Conservation (phyloP, 2,888 invertebrate genomes). For the Lepidocyrtinus sp. region DNA sequence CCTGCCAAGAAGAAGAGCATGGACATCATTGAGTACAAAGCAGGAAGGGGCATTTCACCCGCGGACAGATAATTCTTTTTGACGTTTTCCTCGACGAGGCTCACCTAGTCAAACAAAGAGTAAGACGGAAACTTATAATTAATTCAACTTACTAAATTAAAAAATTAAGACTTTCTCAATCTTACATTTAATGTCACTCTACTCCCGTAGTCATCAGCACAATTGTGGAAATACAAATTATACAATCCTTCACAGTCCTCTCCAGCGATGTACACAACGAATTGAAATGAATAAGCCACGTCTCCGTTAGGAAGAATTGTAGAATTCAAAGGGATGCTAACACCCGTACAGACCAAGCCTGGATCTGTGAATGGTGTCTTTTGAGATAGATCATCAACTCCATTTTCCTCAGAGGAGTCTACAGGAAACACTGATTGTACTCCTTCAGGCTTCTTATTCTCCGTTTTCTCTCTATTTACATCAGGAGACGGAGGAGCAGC, state of each 20-base stretch:
- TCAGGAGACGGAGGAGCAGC: too few species aligned
- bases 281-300: constrained; percentile 73
- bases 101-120: constrained; percentile 76
- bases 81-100: constrained; percentile 87
- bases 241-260: constrained; percentile 91
- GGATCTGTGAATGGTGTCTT: constrained; percentile 27
- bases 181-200: constrained; percentile 82
- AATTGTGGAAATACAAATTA: constrained; percentile 95
- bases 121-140: constrained; percentile 23
- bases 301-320: constrained; percentile 40
- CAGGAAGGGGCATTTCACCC: constrained; percentile 96
- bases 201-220: constrained; percentile 75
- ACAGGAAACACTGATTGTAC: not conserved
- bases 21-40: constrained; percentile 93
- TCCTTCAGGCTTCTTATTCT: not conserved
- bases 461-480: not conserved
- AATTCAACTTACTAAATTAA: not conserved
- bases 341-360: constrained; percentile 21
- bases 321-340: constrained; percentile 40
- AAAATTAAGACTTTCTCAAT: constrained; percentile 46
- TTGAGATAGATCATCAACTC: constrained; percentile 11
- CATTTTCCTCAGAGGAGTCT: constrained; percentile 45
- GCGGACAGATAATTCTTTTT: constrained; percentile 91
- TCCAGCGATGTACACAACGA: constrained; percentile 83
- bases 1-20: constrained; percentile 91